Conservation (phyloP, 2,113 vertebrate species). For the Gallinago jamesoni region DNA sequence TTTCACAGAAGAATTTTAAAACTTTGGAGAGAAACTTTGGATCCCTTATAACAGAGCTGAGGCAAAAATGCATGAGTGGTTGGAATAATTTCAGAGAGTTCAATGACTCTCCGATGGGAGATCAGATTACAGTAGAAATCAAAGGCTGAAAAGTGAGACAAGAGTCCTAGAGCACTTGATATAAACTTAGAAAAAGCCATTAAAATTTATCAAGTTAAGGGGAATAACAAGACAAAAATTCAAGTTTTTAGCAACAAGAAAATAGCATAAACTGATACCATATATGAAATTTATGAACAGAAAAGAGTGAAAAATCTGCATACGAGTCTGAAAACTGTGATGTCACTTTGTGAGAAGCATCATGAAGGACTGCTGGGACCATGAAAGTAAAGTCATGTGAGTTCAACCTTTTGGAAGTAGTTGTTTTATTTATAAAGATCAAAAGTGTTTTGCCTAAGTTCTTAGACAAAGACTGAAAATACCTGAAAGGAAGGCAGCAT, state of each 20-base stretch:
- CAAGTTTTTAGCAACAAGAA: not conserved
- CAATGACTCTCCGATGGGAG: not conserved
- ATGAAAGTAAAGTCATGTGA: not conserved
- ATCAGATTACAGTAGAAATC: slow-evolving; percentile 13
- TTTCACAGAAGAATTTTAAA: not conserved
- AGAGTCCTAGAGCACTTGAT: not conserved
- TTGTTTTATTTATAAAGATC: not conserved
- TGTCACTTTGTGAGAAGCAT: not conserved
- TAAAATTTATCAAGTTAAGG: not conserved
- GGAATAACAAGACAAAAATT: not conserved
- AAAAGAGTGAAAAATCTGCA: not conserved
- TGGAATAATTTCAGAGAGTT: slow-evolving; percentile 13
- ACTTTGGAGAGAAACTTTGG: not conserved
- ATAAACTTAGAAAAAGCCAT: not conserved
- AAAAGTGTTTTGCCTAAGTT: not conserved
- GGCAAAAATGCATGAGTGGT: not conserved
- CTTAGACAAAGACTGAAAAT: not conserved
- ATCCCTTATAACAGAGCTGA: not conserved
- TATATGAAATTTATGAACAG: not conserved
- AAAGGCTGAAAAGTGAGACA: slow-evolving; percentile 2
- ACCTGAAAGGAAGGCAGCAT: not conserved
- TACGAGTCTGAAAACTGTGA: not conserved
- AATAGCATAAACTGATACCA: not conserved
- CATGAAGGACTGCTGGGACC: not conserved
- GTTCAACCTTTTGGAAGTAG: not conserved